A percentile compares a stretch with the other conserved stretches of the same genome.
phyloP scores from a whole-genome alignment of 2,888 invertebrate species.

The Melanostoma scalare region DNA sequence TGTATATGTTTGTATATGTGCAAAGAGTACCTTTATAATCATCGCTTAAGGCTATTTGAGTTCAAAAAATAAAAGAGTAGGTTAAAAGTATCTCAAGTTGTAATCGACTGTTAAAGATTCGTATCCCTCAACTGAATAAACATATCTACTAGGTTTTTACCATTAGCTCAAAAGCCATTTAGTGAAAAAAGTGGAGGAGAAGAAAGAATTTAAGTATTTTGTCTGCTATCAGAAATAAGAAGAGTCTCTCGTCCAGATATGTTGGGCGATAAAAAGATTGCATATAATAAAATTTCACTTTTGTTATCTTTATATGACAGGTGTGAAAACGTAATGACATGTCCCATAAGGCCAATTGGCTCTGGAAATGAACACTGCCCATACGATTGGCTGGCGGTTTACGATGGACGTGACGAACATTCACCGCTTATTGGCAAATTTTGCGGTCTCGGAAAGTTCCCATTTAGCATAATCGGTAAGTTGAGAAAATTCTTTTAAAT shows the following conservation, averaged over 20 bases:
- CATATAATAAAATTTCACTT: slow-evolving; percentile 7
- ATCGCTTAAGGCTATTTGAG: too few species aligned
- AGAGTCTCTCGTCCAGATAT: too few species aligned
- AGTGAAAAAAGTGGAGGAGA: too few species aligned
- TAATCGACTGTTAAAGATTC: too few species aligned
- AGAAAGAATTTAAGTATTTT: too few species aligned
- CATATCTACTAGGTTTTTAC: too few species aligned
- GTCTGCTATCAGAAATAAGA: too few species aligned
- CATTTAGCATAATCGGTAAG: slow-evolving; percentile 93
- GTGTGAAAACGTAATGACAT: slow-evolving; percentile 97
- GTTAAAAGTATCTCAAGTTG: too few species aligned
- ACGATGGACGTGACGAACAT: slow-evolving; percentile 94
- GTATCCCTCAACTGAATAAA: too few species aligned
- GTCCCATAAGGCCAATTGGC: slow-evolving; percentile 95
- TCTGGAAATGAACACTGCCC: slow-evolving; percentile 94
- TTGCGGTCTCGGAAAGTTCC: slow-evolving; percentile 96
- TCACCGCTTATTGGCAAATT: slow-evolving; percentile 94
- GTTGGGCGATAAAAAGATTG: not conserved
- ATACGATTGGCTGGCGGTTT: slow-evolving; percentile 93
- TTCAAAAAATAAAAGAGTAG: too few species aligned
- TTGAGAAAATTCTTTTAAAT: slow-evolving; percentile 37
- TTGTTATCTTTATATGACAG: slow-evolving; percentile 79
- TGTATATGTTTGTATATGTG: not conserved
- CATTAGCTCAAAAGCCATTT: too few species aligned
- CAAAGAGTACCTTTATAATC: too few species aligned